These are phyloP conservation scores for Parauchenoglanis punctatus DNA, from an alignment of 2,797 vertebrate genomes.

Conservation along the genomic window DNA sequence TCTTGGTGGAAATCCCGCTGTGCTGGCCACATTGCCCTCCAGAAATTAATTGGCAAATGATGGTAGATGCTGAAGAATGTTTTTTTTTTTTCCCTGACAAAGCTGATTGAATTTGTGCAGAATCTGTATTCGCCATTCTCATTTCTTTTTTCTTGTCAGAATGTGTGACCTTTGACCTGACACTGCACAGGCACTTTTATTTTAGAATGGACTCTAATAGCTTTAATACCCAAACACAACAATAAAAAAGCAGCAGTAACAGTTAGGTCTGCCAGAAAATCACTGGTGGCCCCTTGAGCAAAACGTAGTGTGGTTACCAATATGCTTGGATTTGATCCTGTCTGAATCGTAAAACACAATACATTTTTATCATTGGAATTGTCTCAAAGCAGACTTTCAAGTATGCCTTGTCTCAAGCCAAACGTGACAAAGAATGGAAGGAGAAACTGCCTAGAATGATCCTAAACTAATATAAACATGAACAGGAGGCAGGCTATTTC, in stretches of 20 bases:
- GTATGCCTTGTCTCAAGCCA: background rate
- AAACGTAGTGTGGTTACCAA: background rate
- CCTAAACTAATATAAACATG: background rate
- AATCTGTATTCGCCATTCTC: constrained; percentile 30
- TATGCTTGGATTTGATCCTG: background rate
- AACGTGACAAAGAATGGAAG: background rate
- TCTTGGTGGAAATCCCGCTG: constrained; percentile 56
- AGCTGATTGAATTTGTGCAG: constrained; percentile 20
- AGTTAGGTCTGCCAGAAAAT: background rate
- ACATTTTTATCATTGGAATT: background rate
- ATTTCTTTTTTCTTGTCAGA: constrained; percentile 23
- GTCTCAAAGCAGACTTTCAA: background rate
- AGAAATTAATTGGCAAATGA: constrained; percentile 67
- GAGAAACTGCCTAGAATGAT: background rate
- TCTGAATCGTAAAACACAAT: background rate
- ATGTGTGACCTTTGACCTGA: constrained; percentile 7
- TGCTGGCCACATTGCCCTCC: constrained; percentile 58
- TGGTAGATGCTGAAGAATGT: constrained; percentile 49
- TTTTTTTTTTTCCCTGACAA: constrained; percentile 38
- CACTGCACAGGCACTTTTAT: background rate
- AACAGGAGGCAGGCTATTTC: background rate
- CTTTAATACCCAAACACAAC: background rate
- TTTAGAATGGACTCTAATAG: background rate
- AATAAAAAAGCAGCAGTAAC: background rate
- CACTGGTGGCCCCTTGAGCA: background rate